Evolutionary conservation across 2,113 vertebrate species (phyloP).

Genomic region (Rhipidura dahli): DNA sequence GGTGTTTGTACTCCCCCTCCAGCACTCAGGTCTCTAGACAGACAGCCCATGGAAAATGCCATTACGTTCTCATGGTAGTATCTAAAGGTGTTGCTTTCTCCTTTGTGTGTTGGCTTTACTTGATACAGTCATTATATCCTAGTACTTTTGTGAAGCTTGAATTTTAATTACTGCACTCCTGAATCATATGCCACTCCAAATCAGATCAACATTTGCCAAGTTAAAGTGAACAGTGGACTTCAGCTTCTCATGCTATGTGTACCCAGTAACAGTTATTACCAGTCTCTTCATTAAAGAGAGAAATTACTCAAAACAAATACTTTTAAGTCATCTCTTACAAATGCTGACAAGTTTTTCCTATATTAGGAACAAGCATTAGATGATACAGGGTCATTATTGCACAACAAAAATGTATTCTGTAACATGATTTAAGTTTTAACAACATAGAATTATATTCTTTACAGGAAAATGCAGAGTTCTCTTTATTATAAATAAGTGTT

Average conservation of each 20-base stretch:
- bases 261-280: not conserved
- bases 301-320: not conserved
- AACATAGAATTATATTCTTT: not conserved
- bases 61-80: not conserved
- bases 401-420: not conserved
- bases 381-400: not conserved
- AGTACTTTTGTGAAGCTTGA: conserved; percentile 32
- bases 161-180: conserved; percentile 39
- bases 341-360: not conserved
- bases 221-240: not conserved
- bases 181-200: not conserved
- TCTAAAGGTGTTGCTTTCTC: conserved; percentile 31
- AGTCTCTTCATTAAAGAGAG: not conserved
- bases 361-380: not conserved
- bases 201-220: conserved; percentile 15
- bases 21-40: not conserved
- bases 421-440: not conserved
- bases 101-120: conserved; percentile 16
- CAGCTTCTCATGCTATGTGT: not conserved
- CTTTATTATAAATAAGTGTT: not conserved
- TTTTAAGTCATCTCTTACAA: not conserved
- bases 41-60: not conserved
- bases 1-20: not conserved
- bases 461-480: not conserved
- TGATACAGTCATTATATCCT: conserved; percentile 43